Evolutionary conservation across 2,797 vertebrate genomes (phyloP).

Genomic region (Sebastes cheni): DNA sequence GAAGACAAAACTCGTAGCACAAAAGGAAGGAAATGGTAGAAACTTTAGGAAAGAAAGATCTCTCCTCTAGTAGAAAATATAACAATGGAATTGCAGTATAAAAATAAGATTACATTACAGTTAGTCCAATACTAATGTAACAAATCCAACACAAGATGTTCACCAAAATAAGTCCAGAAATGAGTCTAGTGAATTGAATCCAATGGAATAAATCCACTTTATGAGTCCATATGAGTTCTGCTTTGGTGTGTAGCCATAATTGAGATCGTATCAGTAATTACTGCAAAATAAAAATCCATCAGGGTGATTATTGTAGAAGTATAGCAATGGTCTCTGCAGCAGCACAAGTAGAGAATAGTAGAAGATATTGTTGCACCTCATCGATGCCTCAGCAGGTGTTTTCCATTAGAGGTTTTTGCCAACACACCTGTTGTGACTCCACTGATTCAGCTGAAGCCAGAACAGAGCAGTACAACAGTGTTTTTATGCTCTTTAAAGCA

Average conservation of each 20-base stretch:
- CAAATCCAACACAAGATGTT: conserved; percentile 14
- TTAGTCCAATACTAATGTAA: background rate
- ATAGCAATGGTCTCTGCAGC: background rate
- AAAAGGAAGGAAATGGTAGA: background rate
- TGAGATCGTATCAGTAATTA: background rate
- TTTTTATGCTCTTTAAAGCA: background rate
- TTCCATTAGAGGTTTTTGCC: background rate
- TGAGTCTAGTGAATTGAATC: background rate
- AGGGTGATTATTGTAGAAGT: background rate
- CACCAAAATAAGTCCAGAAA: background rate
- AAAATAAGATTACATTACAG: background rate
- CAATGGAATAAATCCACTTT: background rate
- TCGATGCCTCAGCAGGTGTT: background rate
- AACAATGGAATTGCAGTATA: background rate
- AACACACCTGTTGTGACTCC: background rate
- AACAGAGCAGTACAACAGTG: background rate
- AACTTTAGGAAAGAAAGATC: background rate
- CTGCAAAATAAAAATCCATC: background rate
- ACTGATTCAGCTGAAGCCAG: background rate
- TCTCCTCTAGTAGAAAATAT: background rate
- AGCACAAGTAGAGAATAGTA: background rate
- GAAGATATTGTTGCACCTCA: background rate
- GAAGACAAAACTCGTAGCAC: background rate
- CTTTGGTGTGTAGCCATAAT: background rate
- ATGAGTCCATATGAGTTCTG: background rate